Conservation (phyloP, 2,113 vertebrate genomes). For the Tringa solitaria region DNA sequence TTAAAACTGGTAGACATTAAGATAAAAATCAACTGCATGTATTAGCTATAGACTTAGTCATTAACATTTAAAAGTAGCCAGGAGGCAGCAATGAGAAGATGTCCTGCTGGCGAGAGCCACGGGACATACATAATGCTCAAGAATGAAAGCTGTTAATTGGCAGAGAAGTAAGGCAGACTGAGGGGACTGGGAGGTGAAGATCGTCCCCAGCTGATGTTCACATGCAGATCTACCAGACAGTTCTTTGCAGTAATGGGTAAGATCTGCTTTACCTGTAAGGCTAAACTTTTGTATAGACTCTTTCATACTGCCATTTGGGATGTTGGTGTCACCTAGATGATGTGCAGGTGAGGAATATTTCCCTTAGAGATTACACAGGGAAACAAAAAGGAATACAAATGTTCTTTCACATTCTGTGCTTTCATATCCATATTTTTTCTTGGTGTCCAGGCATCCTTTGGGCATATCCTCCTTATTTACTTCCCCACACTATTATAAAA, state of each 20-base stretch:
- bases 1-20: constrained; percentile 44
- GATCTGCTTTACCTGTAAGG: neutral
- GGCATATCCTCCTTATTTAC: neutral
- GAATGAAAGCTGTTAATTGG: constrained; percentile 10
- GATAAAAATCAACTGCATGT: constrained; percentile 37
- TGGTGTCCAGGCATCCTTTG: neutral
- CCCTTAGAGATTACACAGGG: neutral
- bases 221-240: neutral
- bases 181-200: neutral
- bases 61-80: constrained; percentile 57
- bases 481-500: rapidly evolving
- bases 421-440: neutral
- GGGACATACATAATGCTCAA: neutral
- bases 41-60: constrained; percentile 54
- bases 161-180: neutral
- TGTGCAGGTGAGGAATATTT: neutral
- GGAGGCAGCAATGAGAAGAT: constrained; percentile 21
- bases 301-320: neutral
- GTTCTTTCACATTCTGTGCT: neutral
- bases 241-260: neutral
- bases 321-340: neutral
- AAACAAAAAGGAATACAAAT: neutral
- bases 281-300: neutral
- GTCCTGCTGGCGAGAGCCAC: constrained; percentile 24
- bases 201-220: neutral